Conservation (phyloP, 2,113 vertebrate species). For the Myotis davidii region DNA sequence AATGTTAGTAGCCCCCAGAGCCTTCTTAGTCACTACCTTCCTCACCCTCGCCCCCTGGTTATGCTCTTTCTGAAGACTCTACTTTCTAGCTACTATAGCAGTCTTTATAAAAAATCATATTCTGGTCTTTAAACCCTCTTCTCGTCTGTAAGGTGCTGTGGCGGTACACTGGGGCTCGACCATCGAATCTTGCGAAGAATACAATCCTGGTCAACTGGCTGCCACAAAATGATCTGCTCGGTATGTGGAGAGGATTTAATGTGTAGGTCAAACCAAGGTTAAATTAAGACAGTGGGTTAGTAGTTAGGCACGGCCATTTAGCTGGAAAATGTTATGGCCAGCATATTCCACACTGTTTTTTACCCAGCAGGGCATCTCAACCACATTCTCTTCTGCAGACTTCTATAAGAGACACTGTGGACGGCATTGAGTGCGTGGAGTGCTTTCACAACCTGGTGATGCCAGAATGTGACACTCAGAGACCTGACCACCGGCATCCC, state of each 20-base stretch:
- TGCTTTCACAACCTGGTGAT: background rate
- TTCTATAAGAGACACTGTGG: background rate
- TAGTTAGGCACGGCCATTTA: background rate
- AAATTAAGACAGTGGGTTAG: background rate
- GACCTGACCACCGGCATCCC: accelerated
- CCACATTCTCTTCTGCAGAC: background rate
- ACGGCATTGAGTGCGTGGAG: accelerated
- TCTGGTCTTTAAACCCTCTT: background rate
- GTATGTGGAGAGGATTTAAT: slow-evolving; percentile 81
- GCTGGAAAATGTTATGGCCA: background rate
- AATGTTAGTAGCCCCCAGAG: background rate
- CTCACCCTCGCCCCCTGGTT: background rate
- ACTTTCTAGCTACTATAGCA: background rate
- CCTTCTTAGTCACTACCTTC: background rate
- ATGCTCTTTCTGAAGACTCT: background rate
- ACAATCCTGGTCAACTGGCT: slow-evolving; percentile 95
- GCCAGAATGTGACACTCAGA: background rate
- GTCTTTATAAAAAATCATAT: background rate
- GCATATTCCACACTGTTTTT: background rate
- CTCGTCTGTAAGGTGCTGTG: slow-evolving; percentile 90
- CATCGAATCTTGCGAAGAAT: slow-evolving; percentile 88
- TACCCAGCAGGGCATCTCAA: background rate
- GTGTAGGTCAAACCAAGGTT: too few relatives aligned
- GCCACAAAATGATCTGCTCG: slow-evolving; percentile 96
- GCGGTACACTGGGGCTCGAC: slow-evolving; percentile 89